phyloP scores from a whole-genome alignment of 1,140 invertebrate genomes.

The Dermatophagoides farinae region DNA sequence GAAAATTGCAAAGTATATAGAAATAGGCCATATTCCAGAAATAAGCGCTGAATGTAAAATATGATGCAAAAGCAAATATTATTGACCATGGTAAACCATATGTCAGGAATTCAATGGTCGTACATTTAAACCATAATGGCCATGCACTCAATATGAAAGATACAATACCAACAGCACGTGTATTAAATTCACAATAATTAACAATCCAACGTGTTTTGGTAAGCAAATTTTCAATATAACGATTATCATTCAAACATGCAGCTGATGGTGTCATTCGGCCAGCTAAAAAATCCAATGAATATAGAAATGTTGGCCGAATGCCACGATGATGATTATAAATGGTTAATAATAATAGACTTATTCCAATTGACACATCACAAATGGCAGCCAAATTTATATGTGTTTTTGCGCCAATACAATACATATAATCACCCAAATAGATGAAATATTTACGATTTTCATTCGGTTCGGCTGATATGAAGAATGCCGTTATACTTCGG shows the following conservation, averaged over 20 bases:
- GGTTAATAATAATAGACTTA: not conserved
- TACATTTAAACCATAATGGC: not conserved
- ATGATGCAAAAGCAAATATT: not conserved
- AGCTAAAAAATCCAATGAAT: not conserved
- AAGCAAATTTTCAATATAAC: not conserved
- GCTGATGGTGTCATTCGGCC: not conserved
- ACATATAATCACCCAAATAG: not conserved
- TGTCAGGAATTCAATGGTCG: not conserved
- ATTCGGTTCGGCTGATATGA: not conserved
- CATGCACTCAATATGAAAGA: not conserved
- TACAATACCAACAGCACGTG: not conserved
- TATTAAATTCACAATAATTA: not conserved
- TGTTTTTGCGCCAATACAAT: not conserved
- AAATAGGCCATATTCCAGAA: slow-evolving; percentile 4
- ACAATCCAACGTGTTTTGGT: not conserved
- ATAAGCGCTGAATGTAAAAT: not conserved
- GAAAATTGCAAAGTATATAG: not conserved
- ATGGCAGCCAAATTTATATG: slow-evolving; percentile 1
- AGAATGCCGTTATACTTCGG: not conserved
- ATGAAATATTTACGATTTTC: not conserved
- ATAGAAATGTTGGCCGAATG: not conserved
- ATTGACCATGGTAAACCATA: slow-evolving; percentile 1
- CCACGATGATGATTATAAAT: not conserved
- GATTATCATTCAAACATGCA: not conserved
- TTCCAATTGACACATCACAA: not conserved